Percentiles rank a stretch among this genome's conserved stretches.
Conservation (phyloP, 2,797 vertebrate species). For the Ceyx erithaca region DNA sequence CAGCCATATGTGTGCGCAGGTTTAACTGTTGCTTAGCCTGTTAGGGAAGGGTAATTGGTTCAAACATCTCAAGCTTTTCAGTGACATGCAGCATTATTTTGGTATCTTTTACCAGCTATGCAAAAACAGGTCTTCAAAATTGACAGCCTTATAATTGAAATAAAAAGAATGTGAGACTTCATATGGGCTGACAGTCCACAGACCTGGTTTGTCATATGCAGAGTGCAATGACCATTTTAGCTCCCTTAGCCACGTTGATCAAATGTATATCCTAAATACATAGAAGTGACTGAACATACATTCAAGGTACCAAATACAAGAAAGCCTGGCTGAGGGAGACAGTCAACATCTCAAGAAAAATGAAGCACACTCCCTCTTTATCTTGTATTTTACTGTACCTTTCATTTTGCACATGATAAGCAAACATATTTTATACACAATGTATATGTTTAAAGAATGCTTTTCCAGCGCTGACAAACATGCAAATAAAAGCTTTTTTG, state of each 20-base stretch:
- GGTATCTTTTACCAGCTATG: not conserved
- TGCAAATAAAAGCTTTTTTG: not conserved
- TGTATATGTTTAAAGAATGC: not conserved
- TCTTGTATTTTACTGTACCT: not conserved
- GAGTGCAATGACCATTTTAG: not conserved
- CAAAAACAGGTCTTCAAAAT: not conserved
- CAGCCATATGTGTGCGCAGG: conserved; percentile 93
- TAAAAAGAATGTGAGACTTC: not conserved
- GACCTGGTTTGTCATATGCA: not conserved
- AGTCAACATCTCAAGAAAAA: not conserved
- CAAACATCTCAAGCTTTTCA: not conserved
- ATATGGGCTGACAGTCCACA: not conserved
- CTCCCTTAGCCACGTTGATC: rapidly evolving
- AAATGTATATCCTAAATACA: not conserved
- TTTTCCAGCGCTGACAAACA: not conserved
- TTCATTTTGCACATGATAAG: not conserved
- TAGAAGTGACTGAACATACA: rapidly evolving
- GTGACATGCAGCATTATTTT: not conserved
- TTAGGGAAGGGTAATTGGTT: conserved; percentile 16
- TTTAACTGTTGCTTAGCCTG: conserved; percentile 96
- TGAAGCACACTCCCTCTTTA: not conserved
- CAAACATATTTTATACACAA: not conserved
- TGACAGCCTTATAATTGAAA: not conserved
- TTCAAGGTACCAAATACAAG: not conserved
- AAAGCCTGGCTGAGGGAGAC: not conserved